Percentiles rank a stretch among this genome's conserved stretches.
These are phyloP conservation scores for Nasonovia ribisnigri DNA, from an alignment of 2,888 invertebrate genomes.

Conservation along the genomic window DNA sequence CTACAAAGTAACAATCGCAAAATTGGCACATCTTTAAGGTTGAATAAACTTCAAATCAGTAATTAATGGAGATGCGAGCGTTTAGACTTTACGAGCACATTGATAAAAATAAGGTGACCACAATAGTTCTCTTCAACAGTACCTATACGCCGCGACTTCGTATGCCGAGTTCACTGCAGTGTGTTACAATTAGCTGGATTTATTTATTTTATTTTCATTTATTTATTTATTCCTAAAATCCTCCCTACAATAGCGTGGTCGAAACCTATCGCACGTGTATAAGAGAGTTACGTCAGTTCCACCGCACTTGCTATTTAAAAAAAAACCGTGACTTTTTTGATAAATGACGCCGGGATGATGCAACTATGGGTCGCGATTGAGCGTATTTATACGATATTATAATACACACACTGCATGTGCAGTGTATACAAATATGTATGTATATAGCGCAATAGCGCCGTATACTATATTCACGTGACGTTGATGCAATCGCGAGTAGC, in stretches of 20 bases:
- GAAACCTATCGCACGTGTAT: background rate
- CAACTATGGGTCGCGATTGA: slow-evolving; percentile 22
- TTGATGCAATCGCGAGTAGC: background rate
- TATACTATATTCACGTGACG: background rate
- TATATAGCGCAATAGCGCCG: background rate
- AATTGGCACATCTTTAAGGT: background rate
- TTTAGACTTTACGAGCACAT: too few relatives aligned
- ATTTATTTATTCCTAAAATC: background rate
- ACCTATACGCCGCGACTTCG: background rate
- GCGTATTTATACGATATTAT: background rate
- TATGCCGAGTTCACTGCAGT: background rate
- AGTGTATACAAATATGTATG: background rate
- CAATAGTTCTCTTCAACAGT: background rate
- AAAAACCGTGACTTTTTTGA: background rate
- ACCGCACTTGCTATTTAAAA: background rate
- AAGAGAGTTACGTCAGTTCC: background rate
- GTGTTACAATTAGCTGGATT: background rate
- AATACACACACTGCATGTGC: background rate
- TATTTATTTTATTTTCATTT: background rate
- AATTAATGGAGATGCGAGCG: background rate
- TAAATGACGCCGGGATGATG: slow-evolving; percentile 4
- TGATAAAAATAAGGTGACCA: background rate
- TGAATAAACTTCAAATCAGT: background rate
- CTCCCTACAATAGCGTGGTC: background rate
- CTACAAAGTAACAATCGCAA: background rate